Base-by-base conservation (phyloP, 2,113 vertebrate species). In the Camelus bactrianus region DNA sequence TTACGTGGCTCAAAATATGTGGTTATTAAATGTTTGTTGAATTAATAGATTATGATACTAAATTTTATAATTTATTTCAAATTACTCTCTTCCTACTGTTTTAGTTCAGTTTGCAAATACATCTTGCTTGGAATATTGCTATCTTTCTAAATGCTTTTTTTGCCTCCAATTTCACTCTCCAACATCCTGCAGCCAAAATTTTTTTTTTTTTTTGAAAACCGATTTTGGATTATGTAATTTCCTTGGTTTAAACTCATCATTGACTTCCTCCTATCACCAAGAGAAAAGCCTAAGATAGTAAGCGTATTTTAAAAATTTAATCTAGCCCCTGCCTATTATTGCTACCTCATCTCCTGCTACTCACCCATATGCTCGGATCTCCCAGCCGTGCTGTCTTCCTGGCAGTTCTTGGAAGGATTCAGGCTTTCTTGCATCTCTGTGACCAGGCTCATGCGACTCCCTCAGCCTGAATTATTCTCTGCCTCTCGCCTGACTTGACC, bases 61-160 rank as follows among this genome's bases (percentile, higher is more conserved):
- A 93, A 75, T 75, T 8, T 86, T 91, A 28, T 80, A 67, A n/a
- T 48, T 54, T 58, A 76, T 60, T 93, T 86, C n/a, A 58, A 35
- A 95, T 65, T 38, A 94, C 9, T 65, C 28, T 65, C 22, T 77
- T 82, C 24, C 16, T 72, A 32, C 11, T 46, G 8, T 76, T 96
- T 70, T 62, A 28, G 2, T 85, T 96, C 19, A 38, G 5, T 54
- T 89, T 80, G n/a, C 73, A 95, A 75, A 56, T 89, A 46, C 20
- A 72, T 62, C 54, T 95, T 91, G 3, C 30, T 90, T 81, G 13
- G 11, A 73, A 82, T 58, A 30, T 42, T 26, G 3, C 15, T 83
- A 15, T 56, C 62, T 60, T 84, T 91, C 72, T 52, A 85, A 79
- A 38, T 52, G 0, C 0, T 46, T 32, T 79, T 79, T 60, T 12